Conservation (phyloP, 2,797 vertebrate genomes). For the Phaenicophaeus curvirostris region DNA sequence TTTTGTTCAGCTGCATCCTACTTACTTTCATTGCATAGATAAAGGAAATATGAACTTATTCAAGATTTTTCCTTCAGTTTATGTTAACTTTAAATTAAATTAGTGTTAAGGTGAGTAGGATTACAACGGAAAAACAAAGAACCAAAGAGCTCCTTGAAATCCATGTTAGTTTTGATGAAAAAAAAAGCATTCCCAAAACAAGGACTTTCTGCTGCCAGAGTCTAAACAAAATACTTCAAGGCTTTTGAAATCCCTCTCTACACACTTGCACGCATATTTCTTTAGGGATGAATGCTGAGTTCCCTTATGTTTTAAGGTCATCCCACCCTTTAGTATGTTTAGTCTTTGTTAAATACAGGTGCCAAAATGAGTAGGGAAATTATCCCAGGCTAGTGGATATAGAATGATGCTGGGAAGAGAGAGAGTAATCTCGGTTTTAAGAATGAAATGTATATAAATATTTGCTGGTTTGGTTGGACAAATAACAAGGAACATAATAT, state of each 20-base stretch:
- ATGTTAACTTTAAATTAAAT: conserved; percentile 23
- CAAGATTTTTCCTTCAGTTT: neutral
- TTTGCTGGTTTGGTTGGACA: neutral
- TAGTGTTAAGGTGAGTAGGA: neutral
- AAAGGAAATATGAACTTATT: neutral
- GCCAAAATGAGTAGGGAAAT: neutral
- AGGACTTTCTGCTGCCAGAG: neutral
- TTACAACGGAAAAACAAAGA: neutral
- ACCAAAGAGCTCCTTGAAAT: neutral
- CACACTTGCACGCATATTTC: neutral
- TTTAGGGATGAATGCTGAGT: neutral
- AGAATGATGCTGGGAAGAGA: neutral
- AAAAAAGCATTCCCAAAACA: neutral
- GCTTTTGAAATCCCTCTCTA: conserved; percentile 5
- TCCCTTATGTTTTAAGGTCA: neutral
- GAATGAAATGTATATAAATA: neutral
- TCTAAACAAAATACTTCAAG: neutral
- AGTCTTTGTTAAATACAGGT: neutral
- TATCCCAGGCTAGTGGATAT: neutral
- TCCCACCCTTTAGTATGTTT: neutral
- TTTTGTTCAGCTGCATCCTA: neutral
- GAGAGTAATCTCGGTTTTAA: neutral
- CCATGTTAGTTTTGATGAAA: neutral
- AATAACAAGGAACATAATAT: neutral
- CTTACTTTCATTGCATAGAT: neutral